phyloP scores from a whole-genome alignment of 2,888 invertebrate species.

The Caenorhabditis sp. region DNA sequence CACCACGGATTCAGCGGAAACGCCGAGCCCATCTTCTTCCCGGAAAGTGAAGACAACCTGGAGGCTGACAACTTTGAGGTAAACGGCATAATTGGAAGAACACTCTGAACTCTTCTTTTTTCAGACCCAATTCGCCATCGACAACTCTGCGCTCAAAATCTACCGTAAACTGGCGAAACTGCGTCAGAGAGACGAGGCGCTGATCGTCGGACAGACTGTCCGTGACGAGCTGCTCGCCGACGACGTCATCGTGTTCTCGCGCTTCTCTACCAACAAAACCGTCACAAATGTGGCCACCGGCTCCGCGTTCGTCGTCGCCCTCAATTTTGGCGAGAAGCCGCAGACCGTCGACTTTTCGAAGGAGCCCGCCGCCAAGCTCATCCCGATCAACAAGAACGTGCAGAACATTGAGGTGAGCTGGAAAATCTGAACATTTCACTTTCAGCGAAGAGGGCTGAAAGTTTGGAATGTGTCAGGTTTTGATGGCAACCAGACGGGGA shows the following conservation, averaged over 20 bases:
- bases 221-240: constrained; percentile 49
- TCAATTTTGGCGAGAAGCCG: constrained; percentile 64
- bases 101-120: constrained; percentile 11
- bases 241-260: constrained; percentile 63
- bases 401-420: constrained; percentile 53
- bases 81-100: background rate
- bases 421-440: no score
- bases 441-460: no score
- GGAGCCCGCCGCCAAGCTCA: constrained; percentile 22
- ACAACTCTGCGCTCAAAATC: constrained; percentile 65
- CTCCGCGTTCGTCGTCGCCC: constrained; percentile 49
- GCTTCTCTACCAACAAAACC: constrained; percentile 53
- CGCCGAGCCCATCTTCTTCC: constrained; percentile 58
- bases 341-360: constrained; percentile 35
- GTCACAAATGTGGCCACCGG: no score
- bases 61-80: constrained; percentile 66
- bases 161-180: constrained; percentile 70
- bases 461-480: no score
- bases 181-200: constrained; percentile 69
- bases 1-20: constrained; percentile 64
- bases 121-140: constrained; percentile 60
- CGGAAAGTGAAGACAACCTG: constrained; percentile 51
- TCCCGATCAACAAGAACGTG: constrained; percentile 53
- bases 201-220: constrained; percentile 63
- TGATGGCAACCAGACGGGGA: no score